Conservation (phyloP, 2,888 invertebrate genomes). For the Thera obeliscata region DNA sequence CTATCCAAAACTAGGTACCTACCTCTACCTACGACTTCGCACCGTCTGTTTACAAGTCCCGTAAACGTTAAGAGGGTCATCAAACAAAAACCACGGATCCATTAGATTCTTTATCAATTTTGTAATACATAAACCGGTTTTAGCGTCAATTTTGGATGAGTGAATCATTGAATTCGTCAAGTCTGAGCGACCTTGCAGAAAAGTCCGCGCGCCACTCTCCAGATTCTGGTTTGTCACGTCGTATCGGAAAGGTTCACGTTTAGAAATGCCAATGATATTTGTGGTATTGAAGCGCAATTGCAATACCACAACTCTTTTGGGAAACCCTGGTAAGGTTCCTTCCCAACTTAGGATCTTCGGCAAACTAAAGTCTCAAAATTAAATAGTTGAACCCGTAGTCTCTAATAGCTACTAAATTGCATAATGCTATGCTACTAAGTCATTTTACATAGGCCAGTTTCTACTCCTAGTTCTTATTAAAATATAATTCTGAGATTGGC, state of each 20-base stretch:
- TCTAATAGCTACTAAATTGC: too few species aligned
- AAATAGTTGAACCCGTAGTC: too few species aligned
- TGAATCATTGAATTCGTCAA: constrained; percentile 43
- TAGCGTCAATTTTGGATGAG: constrained; percentile 19
- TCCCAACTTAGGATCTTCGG: too few species aligned
- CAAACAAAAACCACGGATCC: background rate
- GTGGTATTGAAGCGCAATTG: background rate
- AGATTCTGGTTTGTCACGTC: constrained; percentile 59
- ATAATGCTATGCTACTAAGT: too few species aligned
- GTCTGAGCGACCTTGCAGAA: constrained; percentile 67
- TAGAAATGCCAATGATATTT: background rate
- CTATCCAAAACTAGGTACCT: background rate
- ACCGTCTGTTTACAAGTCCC: constrained; percentile 9
- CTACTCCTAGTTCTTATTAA: too few species aligned
- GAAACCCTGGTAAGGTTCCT: too few species aligned
- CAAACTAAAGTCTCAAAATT: too few species aligned
- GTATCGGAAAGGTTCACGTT: constrained; percentile 25
- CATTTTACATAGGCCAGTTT: too few species aligned
- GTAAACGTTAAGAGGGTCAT: background rate
- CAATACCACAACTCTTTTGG: too few species aligned
- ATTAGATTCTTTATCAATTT: constrained; percentile 13
- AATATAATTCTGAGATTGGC: too few species aligned
- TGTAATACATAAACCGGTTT: constrained; percentile 33
- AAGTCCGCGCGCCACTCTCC: constrained; percentile 73
- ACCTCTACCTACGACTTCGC: background rate